Evolutionary conservation across 2,797 vertebrate species (phyloP), one percentile per base, ranked within the genome.

Genomic region (Cyprinodon diabolis): DNA sequence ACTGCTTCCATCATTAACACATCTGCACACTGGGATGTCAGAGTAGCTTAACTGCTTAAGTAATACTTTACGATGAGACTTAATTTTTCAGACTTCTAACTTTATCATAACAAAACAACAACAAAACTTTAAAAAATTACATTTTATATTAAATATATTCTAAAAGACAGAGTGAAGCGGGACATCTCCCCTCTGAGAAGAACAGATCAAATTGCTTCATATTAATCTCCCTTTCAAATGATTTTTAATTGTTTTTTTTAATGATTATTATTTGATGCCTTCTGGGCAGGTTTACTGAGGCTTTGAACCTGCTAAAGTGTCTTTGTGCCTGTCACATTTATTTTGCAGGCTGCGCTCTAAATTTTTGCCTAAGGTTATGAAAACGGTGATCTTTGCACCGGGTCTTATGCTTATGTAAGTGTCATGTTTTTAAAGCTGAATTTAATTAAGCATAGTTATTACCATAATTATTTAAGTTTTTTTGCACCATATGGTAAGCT

Each of bases 231-330:
- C 43, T 66, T 25, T 63, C 1, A 15, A 47, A 12, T 11, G 13
- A 13, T 47, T 65, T 65, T 19, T 12, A 21, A 63, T 40, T 19
- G 21, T 13, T 56, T 40, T 70, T 30, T 30, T 30, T 30, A 30
- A 30, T 30, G 30, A 30, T 9, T 13, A 58, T 57, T 70, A 57
- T 57, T 70, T 47, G 62, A 21, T 47, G 55, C 21, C 49, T 54
- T 54, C n/a, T 12, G 43, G 40, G 43, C 19, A 66, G 40, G 40
- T 47, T 65, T 65, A 65, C 40, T 8, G 62, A 47, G n/a, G 62
- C 43, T 21, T 66, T 66, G 62, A 47, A 66, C 62, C 25, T 52
- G 49, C 15, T 52, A 30, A 30, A 55, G n/a, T 45, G 67, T 68
- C 37, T 13, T 15, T 40, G 12, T 43, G 35, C n/a, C 49, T 69